Conservation (phyloP, 2,113 vertebrate species). For the Stegastes partitus region DNA sequence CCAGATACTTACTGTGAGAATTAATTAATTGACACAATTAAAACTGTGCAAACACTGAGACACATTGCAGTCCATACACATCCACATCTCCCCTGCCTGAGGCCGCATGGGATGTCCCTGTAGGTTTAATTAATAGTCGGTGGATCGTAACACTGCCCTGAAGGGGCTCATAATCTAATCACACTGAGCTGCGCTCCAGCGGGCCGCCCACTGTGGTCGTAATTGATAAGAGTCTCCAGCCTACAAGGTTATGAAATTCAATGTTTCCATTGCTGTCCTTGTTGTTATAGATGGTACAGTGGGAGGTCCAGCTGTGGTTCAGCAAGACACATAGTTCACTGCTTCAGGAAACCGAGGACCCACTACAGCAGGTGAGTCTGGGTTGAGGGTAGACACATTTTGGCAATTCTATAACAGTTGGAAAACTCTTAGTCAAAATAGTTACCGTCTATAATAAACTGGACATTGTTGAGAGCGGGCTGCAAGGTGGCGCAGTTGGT, state of each 20-base stretch:
- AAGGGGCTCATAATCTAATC: constrained; percentile 59
- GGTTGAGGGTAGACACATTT: background rate
- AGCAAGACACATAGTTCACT: constrained; percentile 3
- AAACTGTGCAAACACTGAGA: constrained; percentile 43
- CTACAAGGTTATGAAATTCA: constrained; percentile 43
- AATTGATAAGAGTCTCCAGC: constrained; percentile 50
- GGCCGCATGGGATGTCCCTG: constrained; percentile 48
- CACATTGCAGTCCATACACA: constrained; percentile 26
- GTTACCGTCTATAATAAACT: too few species aligned
- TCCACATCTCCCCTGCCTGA: constrained; percentile 42
- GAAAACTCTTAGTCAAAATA: background rate
- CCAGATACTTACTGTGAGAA: constrained; percentile 54
- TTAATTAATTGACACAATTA: constrained; percentile 67
- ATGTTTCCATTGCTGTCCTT: background rate
- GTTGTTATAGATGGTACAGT: constrained; percentile 1
- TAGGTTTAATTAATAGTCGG: constrained; percentile 72
- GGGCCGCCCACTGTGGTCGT: constrained; percentile 41
- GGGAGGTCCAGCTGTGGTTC: constrained; percentile 32
- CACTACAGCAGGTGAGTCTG: constrained; percentile 9
- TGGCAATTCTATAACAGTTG: background rate
- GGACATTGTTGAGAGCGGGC: too few species aligned
- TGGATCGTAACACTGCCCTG: constrained; percentile 40
- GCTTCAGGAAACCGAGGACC: background rate
- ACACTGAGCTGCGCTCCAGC: constrained; percentile 42
- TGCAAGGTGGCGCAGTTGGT: too few species aligned